Evolutionary conservation across 2,113 vertebrate genomes (phyloP).

Genomic region (human (Homo sapiens)): DNA sequence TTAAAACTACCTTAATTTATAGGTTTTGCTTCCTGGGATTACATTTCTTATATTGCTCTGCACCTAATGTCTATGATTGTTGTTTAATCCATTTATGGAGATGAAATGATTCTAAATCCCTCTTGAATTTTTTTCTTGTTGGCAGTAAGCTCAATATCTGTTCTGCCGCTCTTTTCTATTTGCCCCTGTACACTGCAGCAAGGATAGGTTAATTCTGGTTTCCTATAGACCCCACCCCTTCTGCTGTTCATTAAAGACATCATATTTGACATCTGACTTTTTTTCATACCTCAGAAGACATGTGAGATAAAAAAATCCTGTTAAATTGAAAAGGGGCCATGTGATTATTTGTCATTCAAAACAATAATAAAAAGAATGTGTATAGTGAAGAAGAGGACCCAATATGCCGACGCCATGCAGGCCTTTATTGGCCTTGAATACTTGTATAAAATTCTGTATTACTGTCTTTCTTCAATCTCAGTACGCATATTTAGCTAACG

Average conservation of each 20-base stretch:
- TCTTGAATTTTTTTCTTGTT: neutral
- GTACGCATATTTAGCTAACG: neutral
- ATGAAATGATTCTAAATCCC: neutral
- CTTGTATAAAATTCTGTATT: neutral
- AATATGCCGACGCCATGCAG: neutral
- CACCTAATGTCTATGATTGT: neutral
- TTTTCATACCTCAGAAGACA: neutral
- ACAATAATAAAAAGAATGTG: neutral
- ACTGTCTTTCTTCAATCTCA: neutral
- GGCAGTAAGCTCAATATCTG: neutral
- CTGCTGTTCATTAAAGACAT: neutral
- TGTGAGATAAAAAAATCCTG: neutral
- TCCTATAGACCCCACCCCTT: neutral
- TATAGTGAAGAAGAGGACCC: neutral
- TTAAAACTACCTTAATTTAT: conserved; percentile 7
- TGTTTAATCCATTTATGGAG: neutral
- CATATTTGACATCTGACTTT: neutral
- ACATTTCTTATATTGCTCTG: neutral
- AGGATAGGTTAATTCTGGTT: neutral
- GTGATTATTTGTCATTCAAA: neutral
- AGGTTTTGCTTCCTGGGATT: neutral
- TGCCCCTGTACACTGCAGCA: neutral
- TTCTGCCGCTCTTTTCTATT: neutral
- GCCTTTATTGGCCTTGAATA: neutral
- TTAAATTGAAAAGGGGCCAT: neutral